Evolutionary conservation across 2,797 vertebrate species (phyloP).

Genomic region (Moxostoma hubbsi): DNA sequence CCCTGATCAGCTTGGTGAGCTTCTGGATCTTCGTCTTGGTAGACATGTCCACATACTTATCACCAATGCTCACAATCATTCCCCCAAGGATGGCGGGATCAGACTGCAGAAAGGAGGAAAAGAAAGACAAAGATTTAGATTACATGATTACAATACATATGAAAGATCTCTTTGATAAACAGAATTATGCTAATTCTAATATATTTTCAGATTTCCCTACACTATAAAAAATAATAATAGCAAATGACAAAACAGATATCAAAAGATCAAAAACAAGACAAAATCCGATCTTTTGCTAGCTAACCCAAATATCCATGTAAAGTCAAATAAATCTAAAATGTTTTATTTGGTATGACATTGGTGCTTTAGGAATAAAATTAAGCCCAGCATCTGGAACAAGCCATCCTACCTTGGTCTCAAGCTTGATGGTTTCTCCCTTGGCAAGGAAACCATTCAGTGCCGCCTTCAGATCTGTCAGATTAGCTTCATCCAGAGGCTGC

Average conservation of each 20-base stretch:
- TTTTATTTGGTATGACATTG: not conserved
- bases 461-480: constrained; percentile 84
- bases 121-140: not conserved
- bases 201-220: no score
- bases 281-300: no score
- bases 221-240: no score
- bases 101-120: constrained; percentile 68
- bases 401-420: constrained; percentile 88
- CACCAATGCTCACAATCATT: constrained; percentile 96
- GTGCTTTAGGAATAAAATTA: not conserved
- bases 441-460: constrained; percentile 87
- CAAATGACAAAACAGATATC: no score
- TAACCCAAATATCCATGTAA: no score
- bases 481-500: constrained; percentile 86
- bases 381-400: not conserved
- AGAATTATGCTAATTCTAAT: no score
- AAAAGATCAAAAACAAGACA: not conserved
- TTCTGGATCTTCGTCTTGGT: constrained; percentile 95
- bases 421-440: constrained; percentile 87
- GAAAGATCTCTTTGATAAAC: no score
- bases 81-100: constrained; percentile 91
- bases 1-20: constrained; percentile 86
- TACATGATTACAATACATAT: no score
- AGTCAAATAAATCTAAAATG: no score
- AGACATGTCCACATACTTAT: constrained; percentile 85